Evolutionary conservation across 2,888 invertebrate species (phyloP).

Genomic region (Torymus aiolomorphi): DNA sequence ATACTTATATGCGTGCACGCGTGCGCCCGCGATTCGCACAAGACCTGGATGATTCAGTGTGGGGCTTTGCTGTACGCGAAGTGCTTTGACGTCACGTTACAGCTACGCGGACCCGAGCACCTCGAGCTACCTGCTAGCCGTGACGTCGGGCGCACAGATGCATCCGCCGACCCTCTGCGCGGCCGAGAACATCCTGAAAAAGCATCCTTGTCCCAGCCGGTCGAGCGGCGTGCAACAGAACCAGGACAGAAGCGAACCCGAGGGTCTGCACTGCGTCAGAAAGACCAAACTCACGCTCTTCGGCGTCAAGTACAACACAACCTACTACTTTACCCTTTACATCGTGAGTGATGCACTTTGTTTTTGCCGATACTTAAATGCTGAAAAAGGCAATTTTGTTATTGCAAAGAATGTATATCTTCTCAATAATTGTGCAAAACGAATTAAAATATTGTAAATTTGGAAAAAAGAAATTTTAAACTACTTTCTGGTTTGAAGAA

Average conservation of each 20-base stretch:
- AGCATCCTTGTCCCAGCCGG: constrained; percentile 61
- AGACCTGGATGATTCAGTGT: constrained; percentile 25
- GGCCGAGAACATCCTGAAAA: constrained; percentile 69
- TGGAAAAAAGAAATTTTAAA: too few species aligned
- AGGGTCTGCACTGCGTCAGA: constrained; percentile 72
- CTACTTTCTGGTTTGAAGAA: too few species aligned
- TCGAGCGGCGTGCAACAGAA: constrained; percentile 55
- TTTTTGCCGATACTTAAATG: not conserved
- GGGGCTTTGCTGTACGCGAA: too few species aligned
- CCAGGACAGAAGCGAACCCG: constrained; percentile 68
- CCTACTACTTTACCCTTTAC: constrained; percentile 74
- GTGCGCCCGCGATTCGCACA: constrained; percentile 21
- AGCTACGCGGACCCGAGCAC: constrained; percentile 70
- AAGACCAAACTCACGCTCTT: constrained; percentile 72
- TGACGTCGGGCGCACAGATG: constrained; percentile 70
- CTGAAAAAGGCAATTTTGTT: too few species aligned
- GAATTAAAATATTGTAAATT: too few species aligned
- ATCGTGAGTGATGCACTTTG: constrained; percentile 67
- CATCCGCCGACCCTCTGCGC: constrained; percentile 73
- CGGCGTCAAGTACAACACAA: constrained; percentile 72
- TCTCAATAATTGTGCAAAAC: too few species aligned
- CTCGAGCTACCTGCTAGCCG: constrained; percentile 73
- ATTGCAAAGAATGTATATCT: too few species aligned
- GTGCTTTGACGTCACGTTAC: constrained; percentile 54
- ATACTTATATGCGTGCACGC: not conserved